Evolutionary conservation across 2,888 invertebrate genomes (phyloP), one percentile per base, ranked within the genome.

Genomic region (Scaeva pyrastri): DNA sequence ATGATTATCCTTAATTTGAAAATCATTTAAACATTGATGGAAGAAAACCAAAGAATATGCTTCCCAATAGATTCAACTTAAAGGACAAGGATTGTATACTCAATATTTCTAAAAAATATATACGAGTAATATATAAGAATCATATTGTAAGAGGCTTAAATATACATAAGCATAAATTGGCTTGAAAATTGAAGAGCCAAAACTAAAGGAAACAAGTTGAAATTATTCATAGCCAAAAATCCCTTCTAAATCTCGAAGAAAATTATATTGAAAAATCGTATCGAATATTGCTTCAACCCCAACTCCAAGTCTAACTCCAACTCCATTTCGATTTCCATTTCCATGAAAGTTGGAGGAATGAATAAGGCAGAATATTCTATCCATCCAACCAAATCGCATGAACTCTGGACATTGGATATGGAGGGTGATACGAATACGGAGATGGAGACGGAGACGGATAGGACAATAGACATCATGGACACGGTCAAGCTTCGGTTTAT

Each of bases 181-280:
- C 68, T 81, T 23, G 85, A 81, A 81, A 85, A 85, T 76, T 85
- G 81, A 85, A 81, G 73, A 73, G 56, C 76, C 66, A 76, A 62
- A 56, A 39, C 60, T 66, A 76, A 72, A 68, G 26, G 71, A 68
- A 79, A 72, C 31, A 36, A 60, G 50, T 72, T 52, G 66, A 85
- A 85, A 85, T 85, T 85, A 85, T 85, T 85, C 85, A 85, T 85
- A 76, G 62, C 72, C 76, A 36, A 72, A 81, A 85, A 81, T 81
- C 85, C 81, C 76, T 81, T 62, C 76, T 66, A 73, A 85, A 85
- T 76, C 85, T 85, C 76, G 62, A 62, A 48, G 76, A 56, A 56
- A 85, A 85, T 85, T 85, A 85, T 85, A 85, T 85, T 85, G 85
- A 85, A 85, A 85, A 85, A 72, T 81, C 85, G 73, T 85, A 85